Evolutionary conservation across 2,797 vertebrate species (phyloP), one percentile per base, ranked within the genome.

Genomic region (Malurus splendens): DNA sequence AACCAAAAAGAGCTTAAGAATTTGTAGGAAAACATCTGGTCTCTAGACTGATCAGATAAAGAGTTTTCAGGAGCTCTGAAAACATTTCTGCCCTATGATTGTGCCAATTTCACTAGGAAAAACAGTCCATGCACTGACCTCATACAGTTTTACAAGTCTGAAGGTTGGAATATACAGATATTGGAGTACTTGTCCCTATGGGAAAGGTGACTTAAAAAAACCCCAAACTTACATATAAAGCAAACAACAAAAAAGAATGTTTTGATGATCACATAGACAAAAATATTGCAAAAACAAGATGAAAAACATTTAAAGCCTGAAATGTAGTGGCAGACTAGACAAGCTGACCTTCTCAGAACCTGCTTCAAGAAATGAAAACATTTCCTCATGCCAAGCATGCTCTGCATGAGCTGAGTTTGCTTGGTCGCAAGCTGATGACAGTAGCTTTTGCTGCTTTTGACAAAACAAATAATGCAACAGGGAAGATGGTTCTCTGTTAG

Each of bases 1-100:
- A 90, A 72, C 41, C 51, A 56, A 47, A 0, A 7, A 75, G 66
- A 76, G 80, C 72, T 64, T 64, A 78, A 48, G 56, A 83, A 77
- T 70, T 91, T 82, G 64, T 62, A 70, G 82, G 24, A 86, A 81
- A 89, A 92, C 68, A 90, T 80, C 77, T 83, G 74, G 68, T 79
- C 48, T 76, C 81, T 77, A 90, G 82, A 66, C 76, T 2, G 5
- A 67, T 32, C 39, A 78, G 76, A 90, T 82, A 84, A 89, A 87
- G 70, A 76, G 48, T 47, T 90, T 84, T 90, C 2, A 28, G 87
- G 67, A 73, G 80, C 55, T 86, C 64, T 60, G 78, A 71, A 90
- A 79, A 76, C 47, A 47, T 83, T 91, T 76, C 39, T 93, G 65
- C 28, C 44, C 59, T 39, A 17, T 3, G 1, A 24, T 28, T 76